Evolutionary conservation across 2,113 vertebrate genomes (phyloP).

Genomic region (Aegithalos caudatus): DNA sequence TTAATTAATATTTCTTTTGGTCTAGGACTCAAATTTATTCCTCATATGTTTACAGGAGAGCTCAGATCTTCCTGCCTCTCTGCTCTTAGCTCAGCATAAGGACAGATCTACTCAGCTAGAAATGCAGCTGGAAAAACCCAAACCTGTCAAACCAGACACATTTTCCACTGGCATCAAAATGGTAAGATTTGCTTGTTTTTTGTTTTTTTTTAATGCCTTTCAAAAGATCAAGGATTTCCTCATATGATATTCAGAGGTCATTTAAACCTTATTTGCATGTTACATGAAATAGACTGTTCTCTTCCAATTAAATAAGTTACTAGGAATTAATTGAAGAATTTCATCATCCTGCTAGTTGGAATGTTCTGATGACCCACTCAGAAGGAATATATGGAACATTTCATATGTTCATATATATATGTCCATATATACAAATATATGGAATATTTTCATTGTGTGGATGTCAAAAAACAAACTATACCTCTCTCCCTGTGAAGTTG

Average conservation of each 20-base stretch:
- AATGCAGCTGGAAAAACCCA: constrained; percentile 89
- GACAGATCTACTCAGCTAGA: constrained; percentile 89
- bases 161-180: constrained; percentile 98
- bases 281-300: background rate
- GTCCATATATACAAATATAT: too few species aligned
- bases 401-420: too few species aligned
- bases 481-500: background rate
- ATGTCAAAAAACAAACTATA: background rate
- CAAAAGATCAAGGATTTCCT: background rate
- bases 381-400: background rate
- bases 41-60: constrained; percentile 81
- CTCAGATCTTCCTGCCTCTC: constrained; percentile 88
- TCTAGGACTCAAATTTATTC: constrained; percentile 20
- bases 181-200: constrained; percentile 76
- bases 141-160: constrained; percentile 84
- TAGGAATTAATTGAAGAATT: background rate
- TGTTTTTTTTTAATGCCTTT: background rate
- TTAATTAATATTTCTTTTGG: background rate
- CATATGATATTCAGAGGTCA: background rate
- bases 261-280: background rate
- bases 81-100: constrained; percentile 95
- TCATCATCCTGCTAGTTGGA: background rate
- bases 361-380: background rate
- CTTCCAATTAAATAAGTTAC: background rate
- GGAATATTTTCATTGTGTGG: background rate